A percentile compares a stretch with the other conserved stretches of the same genome.
phyloP scores from a whole-genome alignment of 1,140 invertebrate species.

The Asobara japonica region DNA sequence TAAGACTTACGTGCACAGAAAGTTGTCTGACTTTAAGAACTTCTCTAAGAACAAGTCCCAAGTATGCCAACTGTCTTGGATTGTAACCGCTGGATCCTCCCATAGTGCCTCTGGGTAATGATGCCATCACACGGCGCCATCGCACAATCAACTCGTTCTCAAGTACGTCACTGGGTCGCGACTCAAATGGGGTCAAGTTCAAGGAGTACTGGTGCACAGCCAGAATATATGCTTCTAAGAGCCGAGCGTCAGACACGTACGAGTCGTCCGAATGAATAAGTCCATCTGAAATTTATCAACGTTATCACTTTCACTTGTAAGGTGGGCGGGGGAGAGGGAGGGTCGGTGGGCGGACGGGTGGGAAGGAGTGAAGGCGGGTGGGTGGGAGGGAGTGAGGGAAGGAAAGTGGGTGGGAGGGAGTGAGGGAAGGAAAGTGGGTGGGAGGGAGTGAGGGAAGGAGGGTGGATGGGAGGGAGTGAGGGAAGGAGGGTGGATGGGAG shows the following conservation, averaged over 20 bases:
- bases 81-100: constrained; percentile 53
- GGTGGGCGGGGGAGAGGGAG: neutral
- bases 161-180: constrained; percentile 41
- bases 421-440: no score
- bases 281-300: constrained; percentile 40
- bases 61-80: constrained; percentile 61
- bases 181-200: constrained; percentile 31
- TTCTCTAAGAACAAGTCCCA: constrained; percentile 53
- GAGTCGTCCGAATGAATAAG: constrained; percentile 48
- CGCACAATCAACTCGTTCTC: constrained; percentile 46
- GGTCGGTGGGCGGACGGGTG: no score
- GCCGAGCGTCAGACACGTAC: constrained; percentile 45
- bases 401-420: no score
- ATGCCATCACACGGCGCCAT: constrained; percentile 48
- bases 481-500: no score
- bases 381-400: no score
- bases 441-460: no score
- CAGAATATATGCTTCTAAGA: constrained; percentile 48
- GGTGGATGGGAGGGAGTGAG: no score
- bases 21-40: constrained; percentile 42
- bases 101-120: constrained; percentile 45
- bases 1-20: constrained; percentile 41
- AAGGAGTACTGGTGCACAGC: constrained; percentile 42
- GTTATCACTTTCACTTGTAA: neutral
- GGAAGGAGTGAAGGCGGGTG: no score